Evolutionary conservation across 2,888 invertebrate species (phyloP).

Genomic region (Lobophora halterata): DNA sequence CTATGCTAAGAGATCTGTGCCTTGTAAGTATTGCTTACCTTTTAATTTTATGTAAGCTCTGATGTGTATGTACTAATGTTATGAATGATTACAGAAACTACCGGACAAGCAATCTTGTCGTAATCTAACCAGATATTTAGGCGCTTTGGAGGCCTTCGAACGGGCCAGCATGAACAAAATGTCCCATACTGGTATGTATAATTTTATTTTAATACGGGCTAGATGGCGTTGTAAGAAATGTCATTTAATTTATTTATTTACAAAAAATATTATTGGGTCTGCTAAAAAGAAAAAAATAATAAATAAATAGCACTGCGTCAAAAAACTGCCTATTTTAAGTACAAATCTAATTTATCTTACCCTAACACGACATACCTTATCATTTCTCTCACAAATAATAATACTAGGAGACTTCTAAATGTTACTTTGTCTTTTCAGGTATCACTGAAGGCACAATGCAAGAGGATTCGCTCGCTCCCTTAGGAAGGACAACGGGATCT

Average conservation of each 20-base stretch:
- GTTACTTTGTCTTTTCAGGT: conserved; percentile 37
- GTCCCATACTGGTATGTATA: conserved; percentile 52
- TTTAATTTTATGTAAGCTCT: too few relatives aligned
- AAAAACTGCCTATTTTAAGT: too few relatives aligned
- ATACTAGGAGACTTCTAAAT: too few relatives aligned
- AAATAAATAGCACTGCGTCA: too few relatives aligned
- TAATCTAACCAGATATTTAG: conserved; percentile 68
- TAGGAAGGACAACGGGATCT: conserved; percentile 58
- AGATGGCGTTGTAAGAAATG: background rate
- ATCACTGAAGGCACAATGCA: conserved; percentile 58
- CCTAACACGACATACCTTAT: too few relatives aligned
- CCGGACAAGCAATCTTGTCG: conserved; percentile 70
- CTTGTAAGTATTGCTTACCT: conserved; percentile 40
- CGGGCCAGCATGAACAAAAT: conserved; percentile 63
- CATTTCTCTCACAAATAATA: too few relatives aligned
- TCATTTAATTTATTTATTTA: too few relatives aligned
- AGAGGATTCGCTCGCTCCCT: conserved; percentile 55
- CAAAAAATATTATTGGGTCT: too few relatives aligned
- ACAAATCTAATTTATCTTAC: too few relatives aligned
- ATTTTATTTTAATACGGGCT: background rate
- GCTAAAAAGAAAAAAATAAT: too few relatives aligned
- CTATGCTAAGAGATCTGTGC: conserved; percentile 51
- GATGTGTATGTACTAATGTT: background rate
- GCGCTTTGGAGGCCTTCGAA: conserved; percentile 64
- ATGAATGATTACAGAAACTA: conserved; percentile 54